Evolutionary conservation across 1,140 invertebrate genomes (phyloP), one percentile per base, ranked within the genome.

Genomic region (Eriosoma lanigerum): DNA sequence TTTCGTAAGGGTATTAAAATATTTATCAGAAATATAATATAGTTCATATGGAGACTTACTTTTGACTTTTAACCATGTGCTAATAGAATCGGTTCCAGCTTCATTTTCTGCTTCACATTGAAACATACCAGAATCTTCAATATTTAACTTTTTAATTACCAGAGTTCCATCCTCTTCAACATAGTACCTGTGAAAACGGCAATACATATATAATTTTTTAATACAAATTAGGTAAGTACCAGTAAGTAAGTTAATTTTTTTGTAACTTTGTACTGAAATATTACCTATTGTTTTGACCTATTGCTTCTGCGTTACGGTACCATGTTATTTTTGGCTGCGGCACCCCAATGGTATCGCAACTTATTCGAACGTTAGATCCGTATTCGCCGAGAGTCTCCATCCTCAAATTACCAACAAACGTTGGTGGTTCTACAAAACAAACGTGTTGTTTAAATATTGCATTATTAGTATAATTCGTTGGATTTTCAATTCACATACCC

Each of bases 1-100:
- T 38, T 38, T 38, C 32, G 8, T 38, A 38, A 38, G 8, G 8
- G 32, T 4, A 38, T 38, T 44, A 66, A 19, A 26, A 26, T 24
- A 50, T 3, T 48, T 50, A 70, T 3, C 26, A 48, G 21, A n/a
- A n/a, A n/a, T 10, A 50, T 17, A 17, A 50, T 17, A 6, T 1
- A 26, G 50, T 19, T 50, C 9, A 19, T 29, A n/a, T 0, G 3
- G 26, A 83, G 84, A 92, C 94, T 94, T 90, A 97, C 96, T 97
- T 91, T 97, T 97, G 48, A 97, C 95, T 88, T 93, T 92, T 12
- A 98, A 88, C 95, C 95, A 98, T 6, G 95, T 96, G 82, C 93
- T 93, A 75, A 92, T 91, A 12, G 93, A 96, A 26, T 92, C 91
- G 86, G 96, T 93, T 15, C 97, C 97, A 2, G 93, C 96, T 83